phyloP scores from a whole-genome alignment of 2,113 vertebrate species.

The Spea bombifrons region DNA sequence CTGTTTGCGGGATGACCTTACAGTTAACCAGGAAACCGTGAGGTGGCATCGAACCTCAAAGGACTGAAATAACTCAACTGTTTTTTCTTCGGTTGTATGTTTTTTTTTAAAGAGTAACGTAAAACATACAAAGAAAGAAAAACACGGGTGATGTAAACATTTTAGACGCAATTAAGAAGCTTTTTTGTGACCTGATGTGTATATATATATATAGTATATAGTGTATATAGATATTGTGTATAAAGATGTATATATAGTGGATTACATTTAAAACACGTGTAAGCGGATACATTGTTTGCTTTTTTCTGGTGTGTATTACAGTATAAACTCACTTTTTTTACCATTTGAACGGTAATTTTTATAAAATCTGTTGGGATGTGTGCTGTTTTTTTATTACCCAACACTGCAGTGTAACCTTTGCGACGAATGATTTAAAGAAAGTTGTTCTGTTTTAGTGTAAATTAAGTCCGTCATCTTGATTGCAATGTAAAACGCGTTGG shows the following conservation, averaged over 20 bases:
- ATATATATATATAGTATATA: not conserved
- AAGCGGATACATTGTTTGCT: conserved; percentile 15
- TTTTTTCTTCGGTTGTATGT: conserved; percentile 14
- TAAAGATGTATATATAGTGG: conserved; percentile 3
- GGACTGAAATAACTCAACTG: conserved; percentile 51
- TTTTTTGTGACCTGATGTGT: conserved; percentile 37
- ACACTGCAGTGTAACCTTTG: not conserved
- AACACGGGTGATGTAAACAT: not conserved
- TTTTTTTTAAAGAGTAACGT: conserved; percentile 35
- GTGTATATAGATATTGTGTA: not conserved
- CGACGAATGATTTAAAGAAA: not conserved
- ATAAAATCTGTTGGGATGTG: too few relatives aligned
- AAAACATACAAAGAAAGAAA: not conserved
- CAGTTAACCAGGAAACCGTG: conserved; percentile 55
- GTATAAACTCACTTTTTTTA: not conserved
- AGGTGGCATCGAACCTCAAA: conserved; percentile 56
- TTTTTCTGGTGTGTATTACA: not conserved
- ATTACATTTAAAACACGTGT: conserved; percentile 38
- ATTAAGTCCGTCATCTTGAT: too few relatives aligned
- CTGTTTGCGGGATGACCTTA: conserved; percentile 66
- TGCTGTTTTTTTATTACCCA: too few relatives aligned
- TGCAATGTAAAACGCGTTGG: too few relatives aligned
- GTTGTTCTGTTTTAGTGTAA: not conserved
- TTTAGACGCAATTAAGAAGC: conserved; percentile 46
- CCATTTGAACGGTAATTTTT: too few relatives aligned